A percentile compares a stretch with the other conserved stretches of the same genome.
phyloP scores from a whole-genome alignment of 2,888 invertebrate species.

The Andricus quercusramuli region DNA sequence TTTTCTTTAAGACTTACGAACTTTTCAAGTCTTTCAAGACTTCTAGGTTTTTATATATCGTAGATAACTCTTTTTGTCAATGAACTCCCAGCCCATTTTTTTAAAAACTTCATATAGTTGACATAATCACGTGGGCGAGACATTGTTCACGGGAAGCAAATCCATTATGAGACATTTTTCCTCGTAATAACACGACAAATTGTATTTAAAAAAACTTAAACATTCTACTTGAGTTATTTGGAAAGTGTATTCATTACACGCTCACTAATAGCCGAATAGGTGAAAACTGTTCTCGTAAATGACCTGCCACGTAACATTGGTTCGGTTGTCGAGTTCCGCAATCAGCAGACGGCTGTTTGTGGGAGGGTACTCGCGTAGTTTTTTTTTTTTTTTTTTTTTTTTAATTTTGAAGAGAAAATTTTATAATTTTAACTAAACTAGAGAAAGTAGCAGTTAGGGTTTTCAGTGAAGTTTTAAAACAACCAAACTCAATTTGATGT shows the following conservation, averaged over 20 bases:
- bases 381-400: not conserved
- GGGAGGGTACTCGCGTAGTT: not conserved
- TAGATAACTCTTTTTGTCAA: conserved; percentile 27
- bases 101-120: conserved; percentile 8
- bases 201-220: not conserved
- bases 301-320: too few species aligned
- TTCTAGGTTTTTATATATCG: conserved; percentile 38
- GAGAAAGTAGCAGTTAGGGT: not conserved
- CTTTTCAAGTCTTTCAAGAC: conserved; percentile 32
- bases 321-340: not conserved
- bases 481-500: conserved; percentile 22
- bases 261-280: not conserved
- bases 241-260: not conserved
- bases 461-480: not conserved
- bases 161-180: not conserved
- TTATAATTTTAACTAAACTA: not conserved
- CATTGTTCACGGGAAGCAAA: not conserved
- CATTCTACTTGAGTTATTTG: not conserved
- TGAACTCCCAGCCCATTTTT: conserved; percentile 24
- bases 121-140: conserved; percentile 6
- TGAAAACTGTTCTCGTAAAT: not conserved
- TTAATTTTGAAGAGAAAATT: not conserved
- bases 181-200: not conserved
- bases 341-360: not conserved
- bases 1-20: conserved; percentile 34